phyloP scores from a whole-genome alignment of 1,140 invertebrate genomes.

The Lepeophtheirus salmonis region DNA sequence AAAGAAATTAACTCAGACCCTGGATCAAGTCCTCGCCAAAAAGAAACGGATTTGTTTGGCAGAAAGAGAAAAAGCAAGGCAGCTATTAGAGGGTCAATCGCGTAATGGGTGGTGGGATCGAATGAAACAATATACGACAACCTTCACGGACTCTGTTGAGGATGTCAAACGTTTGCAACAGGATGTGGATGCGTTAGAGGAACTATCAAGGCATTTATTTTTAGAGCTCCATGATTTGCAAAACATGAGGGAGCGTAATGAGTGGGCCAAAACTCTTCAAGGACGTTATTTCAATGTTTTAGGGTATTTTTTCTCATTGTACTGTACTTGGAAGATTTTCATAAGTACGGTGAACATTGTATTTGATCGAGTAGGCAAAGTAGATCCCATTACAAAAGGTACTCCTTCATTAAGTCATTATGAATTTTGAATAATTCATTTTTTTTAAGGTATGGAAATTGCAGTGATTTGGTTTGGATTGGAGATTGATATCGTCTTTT shows the following conservation, averaged over 20 bases:
- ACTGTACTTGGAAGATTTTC: constrained; percentile 98
- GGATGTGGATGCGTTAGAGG: constrained; percentile 23
- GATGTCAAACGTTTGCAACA: constrained; percentile 21
- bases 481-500: constrained; percentile 89
- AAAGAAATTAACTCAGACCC: constrained; percentile 73
- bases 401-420: too few species aligned
- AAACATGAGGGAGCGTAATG: constrained; percentile 73
- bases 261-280: constrained; percentile 89
- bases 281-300: constrained; percentile 98
- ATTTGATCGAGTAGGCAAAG: constrained; percentile 93
- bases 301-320: constrained; percentile 95
- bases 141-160: constrained; percentile 17
- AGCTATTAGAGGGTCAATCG: neutral
- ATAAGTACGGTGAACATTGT: constrained; percentile 97
- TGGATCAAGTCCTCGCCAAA: constrained; percentile 89
- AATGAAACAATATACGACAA: constrained; percentile 5
- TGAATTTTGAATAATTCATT: neutral
- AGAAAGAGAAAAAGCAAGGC: constrained; percentile 29
- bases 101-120: constrained; percentile 8
- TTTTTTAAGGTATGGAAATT: constrained; percentile 54
- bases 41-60: constrained; percentile 72
- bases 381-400: constrained; percentile 85
- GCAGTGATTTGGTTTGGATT: constrained; percentile 91
- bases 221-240: constrained; percentile 83
- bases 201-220: constrained; percentile 60